Base-by-base conservation (phyloP, 92 coral and sea anemone species). In the Siderastrea siderea region DNA sequence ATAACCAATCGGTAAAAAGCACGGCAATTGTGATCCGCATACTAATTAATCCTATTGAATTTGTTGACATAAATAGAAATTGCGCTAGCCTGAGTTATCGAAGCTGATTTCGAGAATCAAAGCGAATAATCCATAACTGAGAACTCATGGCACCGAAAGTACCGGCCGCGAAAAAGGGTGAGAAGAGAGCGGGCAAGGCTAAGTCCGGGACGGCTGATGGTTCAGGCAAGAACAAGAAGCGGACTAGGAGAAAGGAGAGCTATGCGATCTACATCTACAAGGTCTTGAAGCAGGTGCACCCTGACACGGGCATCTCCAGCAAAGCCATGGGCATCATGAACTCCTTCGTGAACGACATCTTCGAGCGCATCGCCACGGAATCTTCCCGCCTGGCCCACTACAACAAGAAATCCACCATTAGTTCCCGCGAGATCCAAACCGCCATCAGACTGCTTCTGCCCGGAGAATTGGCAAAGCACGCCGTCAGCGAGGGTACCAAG, bases 321-420 rank as follows among this genome's bases (percentile, higher is more conserved):
- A 92, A 96, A 85, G 99, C 99, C 94, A 96, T 96, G 99, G 90
- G 94, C 91, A 96, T 96, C 94, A 96, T 96, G 98, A 96, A 96
- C 93, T 94, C 99, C 57, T 96, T 96, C 84, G 99, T 96, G 45
- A 94, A 96, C 88, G 99, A 96, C 78, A 91, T 96, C 87, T 96
- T 96, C 87, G 98, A 95, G 78, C 92, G 98, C 81, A 95, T 95
- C 84, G 96, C 96, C 80, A 81, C 79, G 75, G 98, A 94, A 85
- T 93, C 98, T 80, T 92, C 98, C 87, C 93, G 95, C 87, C 88
- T 94, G 80, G 98, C 98, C 47, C 98, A 87, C 78, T 92, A 95
- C 92, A 95, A 95, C 91, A 93, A 92, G 91, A 95, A 95, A 80
- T 88, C 95, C 26, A 95, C 96, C 83, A 95, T 95, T 85, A 93